Percentiles rank a stretch among this genome's conserved stretches.
Evolutionary conservation across 2,888 invertebrate genomes (phyloP).

Genomic region (Sepiola atlantica): DNA sequence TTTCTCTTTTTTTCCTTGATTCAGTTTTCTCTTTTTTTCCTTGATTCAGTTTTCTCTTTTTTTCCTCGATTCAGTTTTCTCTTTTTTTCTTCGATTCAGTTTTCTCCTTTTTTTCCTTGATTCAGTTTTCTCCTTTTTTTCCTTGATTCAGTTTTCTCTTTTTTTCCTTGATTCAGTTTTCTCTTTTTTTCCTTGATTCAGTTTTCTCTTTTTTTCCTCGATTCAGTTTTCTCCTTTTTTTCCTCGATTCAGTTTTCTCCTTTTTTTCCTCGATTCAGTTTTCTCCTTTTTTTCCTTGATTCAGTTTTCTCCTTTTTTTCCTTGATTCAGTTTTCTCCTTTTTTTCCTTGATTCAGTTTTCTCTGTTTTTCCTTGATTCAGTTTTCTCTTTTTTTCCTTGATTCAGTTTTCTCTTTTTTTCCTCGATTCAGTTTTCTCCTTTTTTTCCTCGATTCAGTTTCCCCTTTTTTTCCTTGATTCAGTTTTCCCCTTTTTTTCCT

Average conservation of each 20-base stretch:
- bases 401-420: too few species aligned
- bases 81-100: background rate
- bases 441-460: background rate
- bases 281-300: background rate
- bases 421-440: background rate
- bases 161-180: too few species aligned
- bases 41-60: background rate
- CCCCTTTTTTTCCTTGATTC: background rate
- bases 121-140: too few species aligned
- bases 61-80: too few species aligned
- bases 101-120: too few species aligned
- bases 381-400: too few species aligned
- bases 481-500: background rate
- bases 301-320: background rate
- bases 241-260: background rate
- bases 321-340: background rate
- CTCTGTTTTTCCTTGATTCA: background rate
- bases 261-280: background rate
- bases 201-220: too few species aligned
- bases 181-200: background rate
- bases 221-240: background rate
- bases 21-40: background rate
- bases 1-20: background rate
- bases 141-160: too few species aligned
- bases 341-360: background rate